A percentile compares a stretch with the other conserved stretches of the same genome.
phyloP scores from a whole-genome alignment of 2,888 invertebrate genomes.

The Pristionchus entomophagus region DNA sequence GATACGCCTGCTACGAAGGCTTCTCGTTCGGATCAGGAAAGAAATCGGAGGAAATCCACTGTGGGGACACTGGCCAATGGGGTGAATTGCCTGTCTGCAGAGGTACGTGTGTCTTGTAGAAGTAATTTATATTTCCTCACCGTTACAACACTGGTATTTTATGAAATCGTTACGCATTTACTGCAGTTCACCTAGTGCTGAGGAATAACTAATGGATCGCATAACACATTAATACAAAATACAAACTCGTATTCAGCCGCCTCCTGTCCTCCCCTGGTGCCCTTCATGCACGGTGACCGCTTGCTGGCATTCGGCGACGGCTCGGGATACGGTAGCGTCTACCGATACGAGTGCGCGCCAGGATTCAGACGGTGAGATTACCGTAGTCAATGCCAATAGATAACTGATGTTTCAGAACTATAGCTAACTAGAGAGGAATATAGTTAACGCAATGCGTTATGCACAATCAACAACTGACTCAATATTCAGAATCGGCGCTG shows the following conservation, averaged over 20 bases:
- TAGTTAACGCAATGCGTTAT: not conserved
- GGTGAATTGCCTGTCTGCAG: constrained; percentile 71
- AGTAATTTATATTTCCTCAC: too few relatives aligned
- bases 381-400: not conserved
- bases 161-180: too few relatives aligned
- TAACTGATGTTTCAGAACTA: too few relatives aligned
- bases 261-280: constrained; percentile 72
- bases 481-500: constrained; percentile 81
- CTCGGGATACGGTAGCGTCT: constrained; percentile 74
- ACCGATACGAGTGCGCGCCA: constrained; percentile 72
- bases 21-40: constrained; percentile 87
- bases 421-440: too few relatives aligned
- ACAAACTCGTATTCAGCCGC: too few relatives aligned
- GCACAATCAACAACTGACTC: not conserved
- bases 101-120: constrained; percentile 57
- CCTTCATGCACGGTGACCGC: constrained; percentile 71
- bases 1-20: constrained; percentile 94
- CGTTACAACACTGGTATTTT: too few relatives aligned
- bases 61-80: constrained; percentile 74
- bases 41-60: constrained; percentile 72
- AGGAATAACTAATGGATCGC: too few relatives aligned
- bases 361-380: constrained; percentile 70
- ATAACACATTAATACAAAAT: too few relatives aligned
- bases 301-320: constrained; percentile 75
- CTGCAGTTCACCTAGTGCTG: too few relatives aligned